These are phyloP conservation scores for Heteromyza rotundicornis DNA, from an alignment of 2,888 invertebrate genomes.

Conservation along the genomic window DNA sequence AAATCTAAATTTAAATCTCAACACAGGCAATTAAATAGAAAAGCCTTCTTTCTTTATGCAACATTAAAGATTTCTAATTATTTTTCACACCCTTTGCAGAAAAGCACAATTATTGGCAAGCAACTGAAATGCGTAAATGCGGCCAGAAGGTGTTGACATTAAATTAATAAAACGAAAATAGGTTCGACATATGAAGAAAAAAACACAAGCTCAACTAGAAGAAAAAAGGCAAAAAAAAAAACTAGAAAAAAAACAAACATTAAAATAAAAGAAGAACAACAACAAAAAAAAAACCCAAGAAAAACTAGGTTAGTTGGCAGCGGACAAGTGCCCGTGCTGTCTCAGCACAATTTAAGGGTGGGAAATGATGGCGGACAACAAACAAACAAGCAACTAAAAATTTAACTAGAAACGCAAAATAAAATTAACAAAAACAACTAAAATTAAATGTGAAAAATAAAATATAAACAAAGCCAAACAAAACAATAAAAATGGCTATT, in stretches of 20 bases:
- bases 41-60: background rate
- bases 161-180: constrained; percentile 18
- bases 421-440: too few relatives aligned
- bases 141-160: constrained; percentile 9
- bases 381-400: constrained; percentile 23
- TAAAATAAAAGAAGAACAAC: constrained; percentile 10
- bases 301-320: constrained; percentile 49
- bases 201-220: too few relatives aligned
- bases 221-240: too few relatives aligned
- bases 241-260: constrained; percentile 1
- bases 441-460: too few relatives aligned
- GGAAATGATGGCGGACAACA: constrained; percentile 11
- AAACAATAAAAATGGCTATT: background rate
- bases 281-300: constrained; percentile 2
- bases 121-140: constrained; percentile 30
- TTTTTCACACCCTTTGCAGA: constrained; percentile 1
- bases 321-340: too few relatives aligned
- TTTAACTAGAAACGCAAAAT: constrained; percentile 6
- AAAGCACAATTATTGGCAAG: constrained; percentile 31
- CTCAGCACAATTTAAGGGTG: constrained; percentile 3
- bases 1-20: too few relatives aligned
- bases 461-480: background rate
- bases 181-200: constrained; percentile 19
- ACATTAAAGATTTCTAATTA: constrained; percentile 7
- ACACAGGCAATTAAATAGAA: too few relatives aligned